Evolutionary conservation across 2,113 vertebrate genomes (phyloP).

Genomic region (Chascanopsetta lugubris): DNA sequence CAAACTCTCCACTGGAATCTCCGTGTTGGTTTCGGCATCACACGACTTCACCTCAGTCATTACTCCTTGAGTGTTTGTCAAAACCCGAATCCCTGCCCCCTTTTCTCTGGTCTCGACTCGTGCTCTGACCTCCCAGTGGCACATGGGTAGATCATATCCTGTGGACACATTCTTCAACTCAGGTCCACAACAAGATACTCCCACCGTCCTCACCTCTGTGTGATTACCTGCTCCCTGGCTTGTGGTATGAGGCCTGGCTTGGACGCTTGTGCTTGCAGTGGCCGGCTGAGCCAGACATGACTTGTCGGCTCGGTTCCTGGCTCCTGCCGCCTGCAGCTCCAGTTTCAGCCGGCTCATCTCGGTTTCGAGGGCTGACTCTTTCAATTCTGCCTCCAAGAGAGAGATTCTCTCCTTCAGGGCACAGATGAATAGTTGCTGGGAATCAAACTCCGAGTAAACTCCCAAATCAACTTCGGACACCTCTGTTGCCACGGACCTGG

Average conservation of each 20-base stretch:
- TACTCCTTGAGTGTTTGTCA: constrained; percentile 75
- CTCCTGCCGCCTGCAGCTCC: constrained; percentile 89
- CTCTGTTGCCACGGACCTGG: constrained; percentile 75
- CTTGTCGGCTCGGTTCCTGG: constrained; percentile 87
- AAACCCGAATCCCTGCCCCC: constrained; percentile 69
- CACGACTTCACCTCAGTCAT: constrained; percentile 72
- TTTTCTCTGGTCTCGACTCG: constrained; percentile 80
- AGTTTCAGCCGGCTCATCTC: constrained; percentile 93
- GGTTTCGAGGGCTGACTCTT: constrained; percentile 88
- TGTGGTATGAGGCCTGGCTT: constrained; percentile 77
- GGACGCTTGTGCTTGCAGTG: constrained; percentile 78
- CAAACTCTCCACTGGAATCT: constrained; percentile 39
- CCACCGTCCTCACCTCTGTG: constrained; percentile 73
- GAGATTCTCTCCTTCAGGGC: constrained; percentile 88
- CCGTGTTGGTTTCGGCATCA: constrained; percentile 84
- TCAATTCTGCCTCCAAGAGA: constrained; percentile 89
- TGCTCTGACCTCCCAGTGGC: constrained; percentile 85
- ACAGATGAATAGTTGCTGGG: constrained; percentile 88
- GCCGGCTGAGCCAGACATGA: constrained; percentile 77
- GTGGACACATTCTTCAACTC: constrained; percentile 41
- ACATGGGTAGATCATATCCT: constrained; percentile 86
- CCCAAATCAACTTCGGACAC: constrained; percentile 88
- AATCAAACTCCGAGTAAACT: constrained; percentile 85
- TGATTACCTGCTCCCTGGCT: constrained; percentile 86
- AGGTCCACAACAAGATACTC: constrained; percentile 82